phyloP scores from a whole-genome alignment of 2,888 invertebrate species.

The Craniophora ligustri region DNA sequence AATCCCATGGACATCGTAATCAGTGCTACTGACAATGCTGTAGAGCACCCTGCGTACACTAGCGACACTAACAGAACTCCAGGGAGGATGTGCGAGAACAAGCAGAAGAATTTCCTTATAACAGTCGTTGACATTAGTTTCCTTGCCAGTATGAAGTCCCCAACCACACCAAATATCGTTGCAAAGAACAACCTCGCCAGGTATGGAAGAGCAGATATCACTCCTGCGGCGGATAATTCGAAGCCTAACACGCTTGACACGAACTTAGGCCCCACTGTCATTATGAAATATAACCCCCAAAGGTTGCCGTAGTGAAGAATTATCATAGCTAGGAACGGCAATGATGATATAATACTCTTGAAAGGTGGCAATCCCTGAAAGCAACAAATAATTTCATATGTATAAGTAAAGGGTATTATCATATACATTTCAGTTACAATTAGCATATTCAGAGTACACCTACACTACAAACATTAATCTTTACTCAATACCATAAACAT shows the following conservation, averaged over 20 bases:
- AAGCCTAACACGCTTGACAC: conserved; percentile 92
- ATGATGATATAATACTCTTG: conserved; percentile 88
- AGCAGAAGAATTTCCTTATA: conserved; percentile 90
- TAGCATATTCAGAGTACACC: conserved; percentile 28
- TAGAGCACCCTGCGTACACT: conserved; percentile 90
- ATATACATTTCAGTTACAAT: conserved; percentile 29
- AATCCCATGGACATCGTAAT: conserved; percentile 91
- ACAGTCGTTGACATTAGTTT: conserved; percentile 78
- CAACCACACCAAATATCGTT: conserved; percentile 91
- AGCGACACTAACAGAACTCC: conserved; percentile 85
- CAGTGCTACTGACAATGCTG: conserved; percentile 89
- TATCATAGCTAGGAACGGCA: conserved; percentile 91
- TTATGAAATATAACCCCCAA: conserved; percentile 93
- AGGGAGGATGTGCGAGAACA: conserved; percentile 89
- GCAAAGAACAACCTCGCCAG: conserved; percentile 91
- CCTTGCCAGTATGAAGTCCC: conserved; percentile 88
- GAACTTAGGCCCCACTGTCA: conserved; percentile 93
- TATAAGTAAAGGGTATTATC: not conserved
- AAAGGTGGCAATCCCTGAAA: conserved; percentile 91
- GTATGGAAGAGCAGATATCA: conserved; percentile 92
- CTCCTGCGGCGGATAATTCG: conserved; percentile 91
- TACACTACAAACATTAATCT: conserved; percentile 25
- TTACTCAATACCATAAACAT: conserved; percentile 15
- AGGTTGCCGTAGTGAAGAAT: conserved; percentile 92
- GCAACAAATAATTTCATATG: conserved; percentile 26